Percentiles rank a stretch among this genome's conserved stretches.
Conservation (phyloP, 2,888 invertebrate genomes). For the Watsonalla cultraria region DNA sequence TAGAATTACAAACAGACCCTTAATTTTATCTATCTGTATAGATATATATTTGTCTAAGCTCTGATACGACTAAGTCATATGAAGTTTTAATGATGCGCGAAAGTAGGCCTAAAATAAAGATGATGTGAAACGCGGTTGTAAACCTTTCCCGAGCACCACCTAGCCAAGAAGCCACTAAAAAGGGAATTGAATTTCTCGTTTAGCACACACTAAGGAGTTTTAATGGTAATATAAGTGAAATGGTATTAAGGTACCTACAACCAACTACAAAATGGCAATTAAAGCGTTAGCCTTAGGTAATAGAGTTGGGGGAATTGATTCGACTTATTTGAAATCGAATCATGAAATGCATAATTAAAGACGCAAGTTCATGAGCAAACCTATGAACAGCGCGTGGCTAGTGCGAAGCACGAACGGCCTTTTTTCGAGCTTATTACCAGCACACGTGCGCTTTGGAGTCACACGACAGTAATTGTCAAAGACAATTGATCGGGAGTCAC, state of each 20-base stretch:
- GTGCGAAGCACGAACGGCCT: constrained; percentile 57
- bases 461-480: constrained; percentile 61
- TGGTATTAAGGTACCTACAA: constrained; percentile 30
- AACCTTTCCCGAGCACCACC: too few species aligned
- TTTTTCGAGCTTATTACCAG: constrained; percentile 47
- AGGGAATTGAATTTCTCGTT: constrained; percentile 52
- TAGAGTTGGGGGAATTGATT: background rate
- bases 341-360: constrained; percentile 20
- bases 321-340: background rate
- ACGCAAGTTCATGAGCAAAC: constrained; percentile 23
- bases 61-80: constrained; percentile 7
- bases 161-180: constrained; percentile 49
- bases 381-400: constrained; percentile 34
- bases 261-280: background rate
- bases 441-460: constrained; percentile 56
- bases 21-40: too few species aligned
- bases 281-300: background rate
- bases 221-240: constrained; percentile 22
- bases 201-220: constrained; percentile 40
- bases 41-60: constrained; percentile 8
- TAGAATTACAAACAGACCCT: too few species aligned
- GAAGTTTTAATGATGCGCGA: constrained; percentile 14
- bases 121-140: constrained; percentile 22
- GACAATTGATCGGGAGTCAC: constrained; percentile 68
- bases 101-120: constrained; percentile 25